phyloP scores from a whole-genome alignment of 2,888 invertebrate species.

The Hetaerina titia region DNA sequence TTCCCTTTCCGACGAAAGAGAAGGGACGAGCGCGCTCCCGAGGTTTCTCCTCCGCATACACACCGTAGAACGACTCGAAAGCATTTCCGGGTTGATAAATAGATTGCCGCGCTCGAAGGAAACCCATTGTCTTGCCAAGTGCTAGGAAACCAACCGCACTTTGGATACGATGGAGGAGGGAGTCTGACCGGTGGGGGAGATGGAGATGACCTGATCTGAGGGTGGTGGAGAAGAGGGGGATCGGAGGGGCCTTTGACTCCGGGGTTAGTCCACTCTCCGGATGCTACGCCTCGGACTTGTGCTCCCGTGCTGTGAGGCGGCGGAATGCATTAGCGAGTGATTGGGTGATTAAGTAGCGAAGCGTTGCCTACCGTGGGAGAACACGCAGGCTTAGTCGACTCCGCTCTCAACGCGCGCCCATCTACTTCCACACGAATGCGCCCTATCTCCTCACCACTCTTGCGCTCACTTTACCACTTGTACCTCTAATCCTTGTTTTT shows the following conservation, averaged over 20 bases:
- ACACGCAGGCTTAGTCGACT: not conserved
- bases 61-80: not conserved
- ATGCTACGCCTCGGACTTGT: not conserved
- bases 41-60: not conserved
- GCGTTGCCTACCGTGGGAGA: not conserved
- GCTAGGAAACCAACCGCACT: not conserved
- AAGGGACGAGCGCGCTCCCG: not conserved
- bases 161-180: too few species aligned
- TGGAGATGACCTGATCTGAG: too few species aligned
- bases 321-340: not conserved
- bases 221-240: too few species aligned
- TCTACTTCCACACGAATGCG: not conserved
- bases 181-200: not conserved
- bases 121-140: too few species aligned
- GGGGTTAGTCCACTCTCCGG: not conserved
- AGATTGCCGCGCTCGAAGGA: not conserved
- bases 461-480: not conserved
- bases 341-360: not conserved
- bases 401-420: not conserved
- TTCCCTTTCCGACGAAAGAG: not conserved
- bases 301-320: not conserved
- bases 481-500: too few species aligned
- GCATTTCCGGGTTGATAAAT: constrained; percentile 29
- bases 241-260: not conserved
- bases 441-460: not conserved